phyloP scores from a whole-genome alignment of 1,140 invertebrate genomes.

The Orius insidiosus region DNA sequence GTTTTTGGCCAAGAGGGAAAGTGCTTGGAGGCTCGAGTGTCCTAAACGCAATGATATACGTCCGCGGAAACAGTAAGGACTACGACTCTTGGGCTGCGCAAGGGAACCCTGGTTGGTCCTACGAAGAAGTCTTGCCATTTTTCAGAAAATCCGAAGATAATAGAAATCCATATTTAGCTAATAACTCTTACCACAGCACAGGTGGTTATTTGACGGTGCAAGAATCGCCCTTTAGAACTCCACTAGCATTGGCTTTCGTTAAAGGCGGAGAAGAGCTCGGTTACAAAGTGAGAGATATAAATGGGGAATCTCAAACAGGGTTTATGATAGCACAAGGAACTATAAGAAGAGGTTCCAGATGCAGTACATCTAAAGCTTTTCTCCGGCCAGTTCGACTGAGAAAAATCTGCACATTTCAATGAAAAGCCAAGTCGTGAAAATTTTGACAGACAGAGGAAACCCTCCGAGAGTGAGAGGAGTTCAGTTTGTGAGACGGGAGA shows the following conservation, averaged over 20 bases:
- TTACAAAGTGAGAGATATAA: conserved; percentile 41
- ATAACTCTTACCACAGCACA: conserved; percentile 46
- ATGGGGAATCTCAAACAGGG: conserved; percentile 51
- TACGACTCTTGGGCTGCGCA: conserved; percentile 78
- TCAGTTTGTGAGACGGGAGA: neutral
- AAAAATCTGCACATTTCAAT: too few species aligned
- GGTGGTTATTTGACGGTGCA: conserved; percentile 67
- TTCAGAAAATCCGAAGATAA: conserved; percentile 77
- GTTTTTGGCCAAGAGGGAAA: conserved; percentile 71
- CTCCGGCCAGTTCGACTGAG: conserved; percentile 57
- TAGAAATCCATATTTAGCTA: conserved; percentile 60
- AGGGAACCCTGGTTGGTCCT: conserved; percentile 80
- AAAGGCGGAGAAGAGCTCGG: conserved; percentile 32
- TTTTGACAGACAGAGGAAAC: conserved; percentile 58
- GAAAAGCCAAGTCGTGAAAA: too few species aligned
- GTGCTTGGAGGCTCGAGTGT: conserved; percentile 57
- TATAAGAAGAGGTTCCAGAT: conserved; percentile 63
- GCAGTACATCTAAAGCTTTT: conserved; percentile 76
- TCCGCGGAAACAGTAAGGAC: conserved; percentile 75
- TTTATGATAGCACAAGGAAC: conserved; percentile 37
- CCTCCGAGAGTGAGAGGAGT: conserved; percentile 34
- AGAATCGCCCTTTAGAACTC: conserved; percentile 62
- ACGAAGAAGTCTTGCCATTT: conserved; percentile 68
- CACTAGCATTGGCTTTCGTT: conserved; percentile 36
- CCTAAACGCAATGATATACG: conserved; percentile 79